phyloP scores from a whole-genome alignment of 2,113 vertebrate species.

The Pygathrix nemaeus region DNA sequence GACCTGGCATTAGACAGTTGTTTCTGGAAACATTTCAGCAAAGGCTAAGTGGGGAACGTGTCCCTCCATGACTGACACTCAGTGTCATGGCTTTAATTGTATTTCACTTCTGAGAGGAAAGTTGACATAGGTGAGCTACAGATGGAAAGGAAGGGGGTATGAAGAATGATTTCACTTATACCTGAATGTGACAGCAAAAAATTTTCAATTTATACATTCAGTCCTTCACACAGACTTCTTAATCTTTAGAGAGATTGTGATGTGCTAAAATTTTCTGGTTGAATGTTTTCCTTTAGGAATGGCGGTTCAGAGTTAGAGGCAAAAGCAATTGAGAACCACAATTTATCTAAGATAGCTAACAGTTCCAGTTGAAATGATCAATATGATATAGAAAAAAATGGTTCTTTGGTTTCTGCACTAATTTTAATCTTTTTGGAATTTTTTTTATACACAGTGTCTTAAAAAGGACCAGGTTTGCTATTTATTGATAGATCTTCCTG shows the following conservation, averaged over 20 bases:
- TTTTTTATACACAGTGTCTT: slow-evolving; percentile 23
- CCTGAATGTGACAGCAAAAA: slow-evolving; percentile 42
- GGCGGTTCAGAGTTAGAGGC: slow-evolving; percentile 61
- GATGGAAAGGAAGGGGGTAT: neutral
- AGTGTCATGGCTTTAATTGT: slow-evolving; percentile 40
- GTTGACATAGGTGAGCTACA: neutral
- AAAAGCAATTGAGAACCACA: slow-evolving; percentile 70
- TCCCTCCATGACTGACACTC: neutral
- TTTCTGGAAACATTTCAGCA: neutral
- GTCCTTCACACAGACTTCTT: slow-evolving; percentile 52
- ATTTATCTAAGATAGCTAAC: slow-evolving; percentile 61
- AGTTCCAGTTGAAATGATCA: slow-evolving; percentile 68
- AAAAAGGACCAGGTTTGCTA: slow-evolving; percentile 15
- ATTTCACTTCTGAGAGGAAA: slow-evolving; percentile 28
- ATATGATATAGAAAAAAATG: slow-evolving; percentile 43
- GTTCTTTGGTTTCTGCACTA: slow-evolving; percentile 20
- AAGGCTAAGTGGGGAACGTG: neutral
- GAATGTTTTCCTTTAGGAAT: slow-evolving; percentile 71
- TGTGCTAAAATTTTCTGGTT: slow-evolving; percentile 65
- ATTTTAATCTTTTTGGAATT: slow-evolving; percentile 62
- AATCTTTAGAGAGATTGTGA: slow-evolving; percentile 60
- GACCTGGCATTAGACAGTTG: neutral
- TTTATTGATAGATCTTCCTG: slow-evolving; percentile 27
- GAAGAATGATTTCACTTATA: slow-evolving; percentile 17
- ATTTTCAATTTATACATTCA: slow-evolving; percentile 61